Base-by-base conservation (phyloP, 2,113 vertebrate genomes). In the Zingel zingel region DNA sequence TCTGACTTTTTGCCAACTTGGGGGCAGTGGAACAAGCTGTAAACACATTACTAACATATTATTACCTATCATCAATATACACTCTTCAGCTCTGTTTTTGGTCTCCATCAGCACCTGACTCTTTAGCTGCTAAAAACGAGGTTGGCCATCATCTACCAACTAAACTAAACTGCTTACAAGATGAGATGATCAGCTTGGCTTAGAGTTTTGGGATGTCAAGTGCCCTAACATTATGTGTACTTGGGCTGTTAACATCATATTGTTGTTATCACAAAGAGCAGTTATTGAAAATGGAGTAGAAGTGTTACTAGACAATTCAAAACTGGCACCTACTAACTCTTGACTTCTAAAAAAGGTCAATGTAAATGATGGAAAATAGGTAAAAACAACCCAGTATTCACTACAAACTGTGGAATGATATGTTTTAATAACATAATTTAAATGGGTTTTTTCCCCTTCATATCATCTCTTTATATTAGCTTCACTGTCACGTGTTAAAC, bases 121-220 rank as follows among this genome's bases (percentile, higher is more conserved):
- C 6, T 65, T 19, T 0, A 9, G 10, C 61, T 39, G 13, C 58
- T 25, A 12, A 63, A 51, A 75, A 23, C 2, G 0, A 51, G 21
- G 5, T 8, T 25, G 7, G 25, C 3, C 10, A 3, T 50, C 19
- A 53, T 43, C 30, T 13, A 19, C 48, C 8, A 39, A 25, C 15
- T 75, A 51, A 73, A 61, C 0, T 12, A 25, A 73, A 61, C 0
- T 12, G 6, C 54, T 58, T 7, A 45, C 1, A 3, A 33, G 11
- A 48, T 21, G 7, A n/a, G 27, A 36, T 48, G 56, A 50, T 67
- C 9, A 33, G n/a, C 18, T 50, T 12, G 47, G 25, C 25, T 50
- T 50, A 11, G 1, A 48, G 53, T 77, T 72, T 59, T 59, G 33
- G 19, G 14, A 67, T 21, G 47, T 74, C 47, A 66, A 61, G 21